Evolutionary conservation across 2,888 invertebrate genomes (phyloP), one percentile per base, ranked within the genome.

Genomic region (Caenorhabditis macrosperma): DNA sequence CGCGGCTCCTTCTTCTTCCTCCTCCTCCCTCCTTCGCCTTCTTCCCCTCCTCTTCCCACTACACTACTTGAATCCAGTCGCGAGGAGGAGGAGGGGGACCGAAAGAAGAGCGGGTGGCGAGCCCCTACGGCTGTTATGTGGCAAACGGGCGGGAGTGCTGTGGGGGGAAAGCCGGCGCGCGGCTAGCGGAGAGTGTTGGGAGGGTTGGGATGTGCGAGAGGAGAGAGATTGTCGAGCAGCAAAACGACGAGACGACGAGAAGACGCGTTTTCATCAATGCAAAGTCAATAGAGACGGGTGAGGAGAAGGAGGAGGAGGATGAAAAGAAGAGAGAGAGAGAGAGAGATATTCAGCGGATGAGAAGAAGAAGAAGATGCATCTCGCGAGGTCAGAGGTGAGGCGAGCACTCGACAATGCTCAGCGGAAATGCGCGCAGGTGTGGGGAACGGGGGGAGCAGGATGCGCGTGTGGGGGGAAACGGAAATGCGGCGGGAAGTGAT

Each of bases 211-310:
- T 57, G 55, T 44, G 63, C 20, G 63, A 68, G 61, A 61, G 17
- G 28, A 28, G 79, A 55, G 66, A 64, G 38, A 9, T 12, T 15
- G 38, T 12, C 9, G 38, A 38, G 38, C 38, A 38, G 9, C 15
- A 15, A 38, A 59, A 50, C 48, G 69, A 50, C 46, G 26, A 33
- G 35, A 50, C 20, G 64, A 64, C 50, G 22, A 61, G 59, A 64
- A 54, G 50, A 55, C 44, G 55, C 46, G 41, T 57, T 77, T 69
- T 77, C 68, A 68, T 77, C 77, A 68, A 77, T 69, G 64, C 59
- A 77, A 77, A 77, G 69, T 69, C 77, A 77, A 77, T 60, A 75
- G 74, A 68, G 69, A 50, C 28, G 50, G 41, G 57, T 48, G 64
- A 64, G 50, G 28, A 33, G 15, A 55, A 33, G 20, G 20, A n/a